Base-by-base conservation (phyloP, 1,140 invertebrate species). In the Ylistrum balloti region DNA sequence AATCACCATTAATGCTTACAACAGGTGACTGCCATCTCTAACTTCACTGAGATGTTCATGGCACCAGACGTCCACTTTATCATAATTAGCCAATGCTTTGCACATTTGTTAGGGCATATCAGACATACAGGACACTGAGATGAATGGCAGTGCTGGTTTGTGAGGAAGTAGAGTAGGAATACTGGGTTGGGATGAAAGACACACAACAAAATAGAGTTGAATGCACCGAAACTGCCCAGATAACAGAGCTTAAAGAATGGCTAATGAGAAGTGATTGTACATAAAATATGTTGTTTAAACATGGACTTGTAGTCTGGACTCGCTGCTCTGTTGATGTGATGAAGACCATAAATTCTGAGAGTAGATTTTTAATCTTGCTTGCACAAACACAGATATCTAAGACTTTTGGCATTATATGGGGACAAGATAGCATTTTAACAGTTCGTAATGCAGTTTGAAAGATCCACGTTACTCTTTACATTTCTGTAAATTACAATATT, bases 41-140 rank as follows among this genome's bases (percentile, higher is more conserved):
- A 5, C 9, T 1, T 45, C 9, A 5, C 2, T 1, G n/a, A 1
- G 22, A 28, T 74, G n/a, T 9, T 74, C 22, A 5, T 3, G 56
- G 56, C 22, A 74, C 56, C 56, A 74, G 22, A 74, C 56, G 56
- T n/a, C 56, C 56, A 74, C 56, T 74, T 74, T 74, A 74, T 74
- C 56, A 74, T 74, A 74, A 74, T 74, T 74, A 74, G 56, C 56
- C 56, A 74, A 74, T 74, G 56, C 56, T 45, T 17, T 28, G 56
- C 56, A 28, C 56, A 74, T 74, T 74, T 74, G 56, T 74, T 74
- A 28, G n/a, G 56, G 56, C 22, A 74, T 74, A 74, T 74, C 56
- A n/a, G 56, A 74, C 56, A 74, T 7, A 28, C 56, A 74, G 56
- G 22, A 74, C n/a, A 74, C 3, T n/a, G 56, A 74, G 56, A 74